Conservation (phyloP, 2,888 invertebrate genomes). For the Dryocosmus kuriphilus region DNA sequence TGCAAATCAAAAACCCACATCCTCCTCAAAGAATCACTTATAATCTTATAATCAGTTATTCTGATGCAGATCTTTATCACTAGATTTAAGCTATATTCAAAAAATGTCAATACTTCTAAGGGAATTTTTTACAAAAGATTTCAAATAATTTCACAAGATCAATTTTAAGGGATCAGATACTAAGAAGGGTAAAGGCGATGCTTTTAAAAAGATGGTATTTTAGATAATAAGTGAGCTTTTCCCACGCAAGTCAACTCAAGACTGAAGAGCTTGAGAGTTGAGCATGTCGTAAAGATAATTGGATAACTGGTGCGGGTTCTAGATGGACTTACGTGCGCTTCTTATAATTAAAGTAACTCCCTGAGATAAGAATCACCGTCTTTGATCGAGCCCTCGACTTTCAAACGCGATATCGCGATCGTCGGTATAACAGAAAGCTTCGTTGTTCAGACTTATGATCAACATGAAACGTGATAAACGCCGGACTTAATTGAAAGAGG, state of each 20-base stretch:
- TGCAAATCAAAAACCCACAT: conserved; percentile 37
- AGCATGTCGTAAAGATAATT: conserved; percentile 34
- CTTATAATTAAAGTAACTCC: conserved; percentile 30
- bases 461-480: conserved; percentile 33
- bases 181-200: too few species aligned
- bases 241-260: conserved; percentile 12
- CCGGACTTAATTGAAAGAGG: conserved; percentile 18
- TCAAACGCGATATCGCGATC: conserved; percentile 7
- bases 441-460: conserved; percentile 27
- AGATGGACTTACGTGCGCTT: conserved; percentile 8
- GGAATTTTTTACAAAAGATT: too few species aligned
- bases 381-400: conserved; percentile 28
- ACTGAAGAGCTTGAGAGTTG: neutral
- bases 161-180: too few species aligned
- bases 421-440: conserved; percentile 16
- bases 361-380: conserved; percentile 36
- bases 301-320: conserved; percentile 31
- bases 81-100: too few species aligned
- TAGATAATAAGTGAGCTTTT: conserved; percentile 3
- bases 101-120: too few species aligned
- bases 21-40: neutral
- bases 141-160: too few species aligned
- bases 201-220: neutral
- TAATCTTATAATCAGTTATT: too few species aligned
- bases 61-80: too few species aligned